Evolutionary conservation across 2,113 vertebrate species (phyloP).

Genomic region (Hippolais icterina): DNA sequence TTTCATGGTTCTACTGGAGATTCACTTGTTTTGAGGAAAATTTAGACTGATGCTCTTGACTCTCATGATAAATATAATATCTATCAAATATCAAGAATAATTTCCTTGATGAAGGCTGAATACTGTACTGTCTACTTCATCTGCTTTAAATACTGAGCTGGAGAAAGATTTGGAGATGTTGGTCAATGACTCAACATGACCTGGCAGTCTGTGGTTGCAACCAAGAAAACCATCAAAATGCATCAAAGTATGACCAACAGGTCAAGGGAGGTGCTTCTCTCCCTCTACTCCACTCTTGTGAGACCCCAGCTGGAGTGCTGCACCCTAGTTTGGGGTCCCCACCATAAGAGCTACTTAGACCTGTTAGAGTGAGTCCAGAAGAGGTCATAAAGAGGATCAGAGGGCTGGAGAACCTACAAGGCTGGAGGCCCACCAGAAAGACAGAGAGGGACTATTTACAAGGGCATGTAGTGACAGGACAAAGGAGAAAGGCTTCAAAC

Average conservation of each 20-base stretch:
- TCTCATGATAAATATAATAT: neutral
- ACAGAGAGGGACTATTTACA: neutral
- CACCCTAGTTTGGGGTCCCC: neutral
- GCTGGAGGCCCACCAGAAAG: no score
- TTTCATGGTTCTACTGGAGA: neutral
- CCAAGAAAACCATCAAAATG: neutral
- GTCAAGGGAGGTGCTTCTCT: neutral
- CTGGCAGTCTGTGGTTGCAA: neutral
- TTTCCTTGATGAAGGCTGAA: neutral
- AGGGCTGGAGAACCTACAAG: neutral
- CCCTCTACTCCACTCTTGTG: neutral
- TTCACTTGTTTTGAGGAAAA: neutral
- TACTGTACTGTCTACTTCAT: neutral
- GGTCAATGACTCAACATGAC: neutral
- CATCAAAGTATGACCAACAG: neutral
- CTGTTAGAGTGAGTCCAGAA: neutral
- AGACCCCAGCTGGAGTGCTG: neutral
- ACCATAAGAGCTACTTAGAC: neutral
- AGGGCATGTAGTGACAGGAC: neutral
- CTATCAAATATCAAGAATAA: constrained; percentile 7
- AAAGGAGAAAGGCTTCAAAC: neutral
- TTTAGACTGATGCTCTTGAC: neutral
- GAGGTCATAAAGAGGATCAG: neutral
- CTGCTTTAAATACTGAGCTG: neutral
- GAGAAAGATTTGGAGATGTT: neutral